Evolutionary conservation across 2,888 invertebrate genomes (phyloP).

Genomic region (Oxycera nigricornis): DNA sequence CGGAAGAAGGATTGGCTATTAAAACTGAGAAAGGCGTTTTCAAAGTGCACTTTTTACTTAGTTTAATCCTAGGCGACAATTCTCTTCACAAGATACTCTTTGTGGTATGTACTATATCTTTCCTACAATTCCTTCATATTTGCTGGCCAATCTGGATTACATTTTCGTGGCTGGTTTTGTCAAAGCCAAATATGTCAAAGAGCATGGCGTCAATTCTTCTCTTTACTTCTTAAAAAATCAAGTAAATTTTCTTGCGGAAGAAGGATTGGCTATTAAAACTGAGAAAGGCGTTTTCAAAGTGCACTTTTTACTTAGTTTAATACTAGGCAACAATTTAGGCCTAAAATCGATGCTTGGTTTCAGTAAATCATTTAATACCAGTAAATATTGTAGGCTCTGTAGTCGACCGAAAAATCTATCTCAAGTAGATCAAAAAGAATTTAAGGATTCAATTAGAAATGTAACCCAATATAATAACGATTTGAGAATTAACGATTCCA

Average conservation of each 20-base stretch:
- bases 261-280: conserved; percentile 12
- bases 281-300: neutral
- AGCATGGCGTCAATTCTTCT: neutral
- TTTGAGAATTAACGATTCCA: conserved; percentile 17
- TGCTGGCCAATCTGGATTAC: neutral
- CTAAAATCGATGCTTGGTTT: conserved; percentile 30
- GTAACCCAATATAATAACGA: neutral
- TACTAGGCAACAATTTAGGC: conserved; percentile 39
- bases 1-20: neutral
- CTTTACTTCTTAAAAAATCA: conserved; percentile 16
- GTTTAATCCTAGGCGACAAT: conserved; percentile 38
- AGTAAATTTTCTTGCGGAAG: conserved; percentile 20
- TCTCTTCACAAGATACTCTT: conserved; percentile 27
- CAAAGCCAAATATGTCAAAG: neutral
- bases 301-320: conserved; percentile 19
- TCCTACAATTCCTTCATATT: conserved; percentile 16
- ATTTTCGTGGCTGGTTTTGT: conserved; percentile 7
- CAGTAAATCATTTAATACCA: conserved; percentile 30
- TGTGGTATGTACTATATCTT: conserved; percentile 21
- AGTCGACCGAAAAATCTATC: neutral
- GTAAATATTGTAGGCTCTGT: conserved; percentile 27
- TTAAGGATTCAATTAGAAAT: neutral
- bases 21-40: no score
- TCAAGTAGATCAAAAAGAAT: conserved; percentile 11
- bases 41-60: no score